Evolutionary conservation across 2,888 invertebrate genomes (phyloP), one percentile per base, ranked within the genome.

Genomic region (Mythimna impura): DNA sequence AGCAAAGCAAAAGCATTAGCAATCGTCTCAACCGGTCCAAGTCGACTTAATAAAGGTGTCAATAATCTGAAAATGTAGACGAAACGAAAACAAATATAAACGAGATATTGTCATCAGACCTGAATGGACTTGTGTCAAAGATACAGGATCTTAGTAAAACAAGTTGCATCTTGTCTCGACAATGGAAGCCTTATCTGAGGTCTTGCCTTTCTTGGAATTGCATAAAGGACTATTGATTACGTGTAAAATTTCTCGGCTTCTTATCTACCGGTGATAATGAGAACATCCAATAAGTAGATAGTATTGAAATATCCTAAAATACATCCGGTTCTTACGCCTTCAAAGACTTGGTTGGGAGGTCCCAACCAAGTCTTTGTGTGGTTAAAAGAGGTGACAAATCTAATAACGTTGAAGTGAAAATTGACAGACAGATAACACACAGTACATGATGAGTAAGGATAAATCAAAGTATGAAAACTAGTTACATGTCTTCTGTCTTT

Each of bases 161-260:
- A 70, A 69, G 72, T 80, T 80, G 47, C 54, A 82, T 82, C 81
- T 80, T 81, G 73, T 69, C 47, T 62, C 70, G n/a, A 86, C 83
- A 81, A 86, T 82, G 70, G 74, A 50, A 30, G 55, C 71, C 83
- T n/a, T 86, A 84, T 86, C 84, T 75, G 52, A 54, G 64, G 65
- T n/a, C 10, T 63, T 54, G 43, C 62, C 83, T 81, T 81, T 82
- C 84, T 78, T 74, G 83, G 87, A 84, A 85, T 73, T 79, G 61
- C 80, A 84, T 85, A 81, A 82, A 78, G 81, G 76, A 66, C 79
- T 62, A 71, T 70, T 80, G 85, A 76, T 71, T 61, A 66, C n/a
- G 89, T 90, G 91, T 87, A 89, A 91, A 88, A 84, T 89, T 91
- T 88, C 83, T 87, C 89, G 75, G 65, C 79, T 70, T 61, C 75